Conservation (phyloP, 2,113 vertebrate genomes). For the Aptenodytes forsteri region DNA sequence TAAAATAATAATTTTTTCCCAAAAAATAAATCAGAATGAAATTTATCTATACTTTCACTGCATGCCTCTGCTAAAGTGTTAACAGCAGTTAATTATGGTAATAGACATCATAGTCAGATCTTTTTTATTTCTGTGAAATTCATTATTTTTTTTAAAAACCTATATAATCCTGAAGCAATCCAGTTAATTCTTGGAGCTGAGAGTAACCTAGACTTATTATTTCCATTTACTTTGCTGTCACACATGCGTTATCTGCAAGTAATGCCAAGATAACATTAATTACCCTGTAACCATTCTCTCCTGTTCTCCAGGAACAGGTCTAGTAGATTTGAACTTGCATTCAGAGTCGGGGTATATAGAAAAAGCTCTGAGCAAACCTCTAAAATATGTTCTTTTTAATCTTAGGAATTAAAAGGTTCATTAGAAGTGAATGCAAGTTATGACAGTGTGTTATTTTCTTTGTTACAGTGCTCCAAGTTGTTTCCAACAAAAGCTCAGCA, state of each 20-base stretch:
- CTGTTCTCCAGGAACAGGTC: background rate
- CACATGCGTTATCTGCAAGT: background rate
- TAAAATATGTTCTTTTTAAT: background rate
- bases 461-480: background rate
- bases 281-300: background rate
- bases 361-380: background rate
- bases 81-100: background rate
- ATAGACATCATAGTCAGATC: background rate
- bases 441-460: background rate
- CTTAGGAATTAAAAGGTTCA: background rate
- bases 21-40: background rate
- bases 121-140: background rate
- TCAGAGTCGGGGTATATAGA: background rate
- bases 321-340: background rate
- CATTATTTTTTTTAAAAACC: background rate
- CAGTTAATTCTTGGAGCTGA: background rate
- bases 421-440: background rate
- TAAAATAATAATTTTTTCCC: background rate
- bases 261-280: background rate
- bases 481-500: background rate
- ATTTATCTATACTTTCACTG: background rate
- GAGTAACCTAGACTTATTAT: background rate
- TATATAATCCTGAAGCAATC: background rate
- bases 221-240: background rate
- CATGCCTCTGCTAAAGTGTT: background rate